These are phyloP conservation scores for Hymenochirus boettgeri DNA, from an alignment of 2,113 vertebrate genomes.

Conservation along the genomic window DNA sequence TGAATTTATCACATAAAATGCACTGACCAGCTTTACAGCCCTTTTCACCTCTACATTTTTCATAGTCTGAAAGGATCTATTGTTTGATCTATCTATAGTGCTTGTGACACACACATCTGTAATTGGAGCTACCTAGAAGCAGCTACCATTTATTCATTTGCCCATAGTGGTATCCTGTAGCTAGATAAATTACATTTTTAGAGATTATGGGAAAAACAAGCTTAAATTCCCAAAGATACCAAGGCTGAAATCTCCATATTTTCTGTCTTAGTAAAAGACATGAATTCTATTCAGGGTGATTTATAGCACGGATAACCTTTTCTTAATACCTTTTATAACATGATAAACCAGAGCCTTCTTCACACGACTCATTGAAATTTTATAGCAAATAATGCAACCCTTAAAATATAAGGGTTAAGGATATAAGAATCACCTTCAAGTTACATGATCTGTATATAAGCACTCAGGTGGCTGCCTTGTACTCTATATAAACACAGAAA, in stretches of 20 bases:
- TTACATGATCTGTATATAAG: too few species aligned
- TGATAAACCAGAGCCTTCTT: slow-evolving; percentile 10
- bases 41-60: not conserved
- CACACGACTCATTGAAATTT: too few species aligned
- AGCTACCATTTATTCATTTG: slow-evolving; percentile 19
- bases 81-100: slow-evolving; percentile 39
- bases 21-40: slow-evolving; percentile 2
- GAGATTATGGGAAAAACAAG: slow-evolving; percentile 28
- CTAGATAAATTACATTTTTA: slow-evolving; percentile 21
- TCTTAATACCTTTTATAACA: slow-evolving; percentile 17
- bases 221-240: not conserved
- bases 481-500: too few species aligned
- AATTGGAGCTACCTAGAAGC: slow-evolving; percentile 24
- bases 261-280: not conserved
- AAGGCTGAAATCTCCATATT: slow-evolving; percentile 19
- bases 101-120: slow-evolving; percentile 24
- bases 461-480: too few species aligned
- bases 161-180: slow-evolving; percentile 6
- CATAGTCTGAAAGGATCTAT: slow-evolving; percentile 21
- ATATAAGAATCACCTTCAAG: too few species aligned
- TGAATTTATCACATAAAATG: not conserved
- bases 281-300: slow-evolving; percentile 14
- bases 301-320: slow-evolving; percentile 25
- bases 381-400: too few species aligned
- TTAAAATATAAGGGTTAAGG: too few species aligned